Evolutionary conservation across 2,113 vertebrate genomes (phyloP), one percentile per base, ranked within the genome.

Genomic region (Lagopus muta): DNA sequence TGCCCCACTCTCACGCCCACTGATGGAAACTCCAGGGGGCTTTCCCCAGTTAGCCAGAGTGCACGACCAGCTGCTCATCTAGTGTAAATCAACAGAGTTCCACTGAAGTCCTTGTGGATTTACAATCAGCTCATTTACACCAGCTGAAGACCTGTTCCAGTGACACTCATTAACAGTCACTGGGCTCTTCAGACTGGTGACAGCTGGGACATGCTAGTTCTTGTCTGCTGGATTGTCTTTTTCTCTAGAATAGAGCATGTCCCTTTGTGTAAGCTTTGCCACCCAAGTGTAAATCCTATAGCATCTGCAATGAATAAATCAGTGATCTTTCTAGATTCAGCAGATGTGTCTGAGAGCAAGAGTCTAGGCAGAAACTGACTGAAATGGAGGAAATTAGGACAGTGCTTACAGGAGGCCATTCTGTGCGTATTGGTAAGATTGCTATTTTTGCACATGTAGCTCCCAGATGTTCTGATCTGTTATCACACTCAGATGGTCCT

Each of bases 11-110:
- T 82, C 81, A 6, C 80, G 75, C 77, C 10, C 77, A 0, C 74
- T 20, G 92, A 82, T 93, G 91, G 92, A 80, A 91, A 27, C 78
- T 36, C 82, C 32, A 10, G 87, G 87, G 62, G 94, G 22, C 5
- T 94, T 82, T 61, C 57, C 89, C 84, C 50, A 7, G n/a, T 3
- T 70, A 38, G 81, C 21, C 48, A 2, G 12, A 8, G 74, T 36
- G 67, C 67, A 1, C 13, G 45, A 8, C 27, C 81, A 17, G 84
- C 54, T 5, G 69, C 76, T 86, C 55, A 7, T 14, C 43, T 1
- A 85, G 25, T 67, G 92, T 5, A 18, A 92, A 86, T 47, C 85
- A 36, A 11, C 58, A 4, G 8, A 36, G 58, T 2, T 43, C 32
- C 70, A 4, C 38, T 34, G 0, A 15, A 30, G 10, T 65, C 78